Evolutionary conservation across 2,113 vertebrate genomes (phyloP), one percentile per base, ranked within the genome.

Genomic region (Odontesthes bonariensis): DNA sequence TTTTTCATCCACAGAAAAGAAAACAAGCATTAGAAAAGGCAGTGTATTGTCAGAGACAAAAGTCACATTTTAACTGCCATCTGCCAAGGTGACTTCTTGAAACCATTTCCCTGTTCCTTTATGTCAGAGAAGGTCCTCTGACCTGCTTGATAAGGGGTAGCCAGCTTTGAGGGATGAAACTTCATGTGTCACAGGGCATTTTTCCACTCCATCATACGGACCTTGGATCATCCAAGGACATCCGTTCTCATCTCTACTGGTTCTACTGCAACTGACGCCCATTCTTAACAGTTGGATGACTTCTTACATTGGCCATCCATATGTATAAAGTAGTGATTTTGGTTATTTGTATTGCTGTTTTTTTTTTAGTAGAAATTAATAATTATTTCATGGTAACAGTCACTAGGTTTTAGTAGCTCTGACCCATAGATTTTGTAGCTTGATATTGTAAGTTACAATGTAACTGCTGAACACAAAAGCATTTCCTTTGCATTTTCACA

Each of bases 31-130:
- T 20, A 46, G 23, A 60, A 70, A 64, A 64, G 55, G 59, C 61
- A 32, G 2, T 72, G 31, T 62, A 5, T 73, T 53, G 38, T 42
- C 11, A 66, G 44, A n/a, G 72, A 81, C 5, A 11, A 52, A 80
- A 88, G 72, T 81, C 77, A 60, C 32, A 60, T 73, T 80, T 86
- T 66, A 75, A 83, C 72, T 75, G 70, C 63, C 73, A 76, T 85
- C 75, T 89, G 49, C 79, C 86, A 92, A 92, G 90, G 90, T 92
- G 90, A 92, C 90, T 88, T 88, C 84, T 85, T 77, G 55, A 84
- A 70, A 79, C 49, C 56, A 69, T 79, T 69, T 87, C 22, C 51
- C 54, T 70, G 57, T 67, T 47, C 67, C 72, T 77, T 67, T 52
- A 38, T 83, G 86, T 88, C 62, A 79, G 76, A 69, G 73, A 78